Percentiles rank a stretch among this genome's conserved stretches.
phyloP scores from a whole-genome alignment of 2,797 vertebrate species.

The Phalanger gymnotis region DNA sequence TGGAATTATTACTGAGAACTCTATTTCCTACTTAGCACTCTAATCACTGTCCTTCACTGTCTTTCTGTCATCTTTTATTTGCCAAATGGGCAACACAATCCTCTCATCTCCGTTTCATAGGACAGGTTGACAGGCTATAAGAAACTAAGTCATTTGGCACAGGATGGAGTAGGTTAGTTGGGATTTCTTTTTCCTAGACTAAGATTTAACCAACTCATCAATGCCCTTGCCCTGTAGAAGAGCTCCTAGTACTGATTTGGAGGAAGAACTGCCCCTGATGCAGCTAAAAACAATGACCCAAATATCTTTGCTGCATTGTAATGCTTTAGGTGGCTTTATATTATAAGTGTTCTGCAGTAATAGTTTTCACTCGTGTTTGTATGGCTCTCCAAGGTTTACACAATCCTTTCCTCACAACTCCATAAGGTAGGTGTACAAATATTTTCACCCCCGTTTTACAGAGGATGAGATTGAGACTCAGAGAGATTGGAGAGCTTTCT shows the following conservation, averaged over 20 bases:
- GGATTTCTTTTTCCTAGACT: neutral
- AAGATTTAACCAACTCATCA: neutral
- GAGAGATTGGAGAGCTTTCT: neutral
- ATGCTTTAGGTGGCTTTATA: neutral
- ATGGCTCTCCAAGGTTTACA: neutral
- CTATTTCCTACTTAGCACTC: conserved; percentile 4
- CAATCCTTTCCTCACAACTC: neutral
- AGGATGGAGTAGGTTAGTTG: neutral
- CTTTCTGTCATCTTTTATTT: conserved; percentile 37
- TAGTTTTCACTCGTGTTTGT: neutral
- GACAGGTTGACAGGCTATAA: neutral
- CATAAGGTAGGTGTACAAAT: neutral
- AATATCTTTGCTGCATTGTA: neutral
- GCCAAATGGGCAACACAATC: neutral
- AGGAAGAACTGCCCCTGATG: neutral
- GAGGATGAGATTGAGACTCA: neutral
- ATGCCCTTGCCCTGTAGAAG: neutral
- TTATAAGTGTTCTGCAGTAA: neutral
- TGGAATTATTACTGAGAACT: conserved; percentile 20
- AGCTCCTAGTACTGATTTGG: neutral
- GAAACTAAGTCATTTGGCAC: neutral
- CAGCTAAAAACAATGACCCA: neutral
- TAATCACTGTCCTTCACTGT: neutral
- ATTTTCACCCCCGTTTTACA: neutral
- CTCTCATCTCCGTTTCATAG: neutral